Evolutionary conservation across 1,140 invertebrate species (phyloP).

Genomic region (Sminthurides bifidus): DNA sequence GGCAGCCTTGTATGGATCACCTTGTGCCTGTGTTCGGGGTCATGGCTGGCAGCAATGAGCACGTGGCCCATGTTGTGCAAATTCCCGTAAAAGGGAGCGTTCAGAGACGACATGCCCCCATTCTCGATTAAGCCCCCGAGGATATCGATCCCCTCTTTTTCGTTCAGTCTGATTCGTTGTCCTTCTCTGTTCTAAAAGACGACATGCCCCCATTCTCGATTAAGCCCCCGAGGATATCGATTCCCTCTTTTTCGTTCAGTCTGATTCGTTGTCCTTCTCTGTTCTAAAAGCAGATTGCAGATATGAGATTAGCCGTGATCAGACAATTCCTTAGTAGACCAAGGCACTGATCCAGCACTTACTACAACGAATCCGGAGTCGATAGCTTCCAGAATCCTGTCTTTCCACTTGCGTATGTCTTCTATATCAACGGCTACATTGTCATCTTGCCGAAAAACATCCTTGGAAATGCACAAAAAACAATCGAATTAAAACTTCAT

Average conservation of each 20-base stretch:
- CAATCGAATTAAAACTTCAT: background rate
- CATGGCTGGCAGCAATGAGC: conserved; percentile 54
- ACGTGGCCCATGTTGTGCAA: conserved; percentile 59
- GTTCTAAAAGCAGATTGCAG: conserved; percentile 45
- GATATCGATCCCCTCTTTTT: conserved; percentile 57
- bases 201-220: conserved; percentile 55
- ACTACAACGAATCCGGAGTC: conserved; percentile 46
- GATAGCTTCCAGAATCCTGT: conserved; percentile 60
- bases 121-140: conserved; percentile 67
- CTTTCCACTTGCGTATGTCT: conserved; percentile 59
- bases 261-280: background rate
- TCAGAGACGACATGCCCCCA: conserved; percentile 51
- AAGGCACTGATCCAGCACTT: background rate
- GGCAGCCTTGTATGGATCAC: conserved; percentile 11
- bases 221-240: conserved; percentile 67
- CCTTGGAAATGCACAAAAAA: conserved; percentile 3
- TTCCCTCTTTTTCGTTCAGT: conserved; percentile 44
- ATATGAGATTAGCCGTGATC: too few relatives aligned
- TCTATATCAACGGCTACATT: conserved; percentile 28
- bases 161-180: background rate
- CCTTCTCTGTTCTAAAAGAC: conserved; percentile 37
- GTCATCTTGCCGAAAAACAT: background rate
- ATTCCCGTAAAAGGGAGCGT: conserved; percentile 53
- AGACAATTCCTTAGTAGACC: background rate
- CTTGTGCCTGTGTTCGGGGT: conserved; percentile 46